Percentiles rank a stretch among this genome's conserved stretches.
phyloP scores from a whole-genome alignment of 2,797 vertebrate genomes.

The Diceros bicornis region DNA sequence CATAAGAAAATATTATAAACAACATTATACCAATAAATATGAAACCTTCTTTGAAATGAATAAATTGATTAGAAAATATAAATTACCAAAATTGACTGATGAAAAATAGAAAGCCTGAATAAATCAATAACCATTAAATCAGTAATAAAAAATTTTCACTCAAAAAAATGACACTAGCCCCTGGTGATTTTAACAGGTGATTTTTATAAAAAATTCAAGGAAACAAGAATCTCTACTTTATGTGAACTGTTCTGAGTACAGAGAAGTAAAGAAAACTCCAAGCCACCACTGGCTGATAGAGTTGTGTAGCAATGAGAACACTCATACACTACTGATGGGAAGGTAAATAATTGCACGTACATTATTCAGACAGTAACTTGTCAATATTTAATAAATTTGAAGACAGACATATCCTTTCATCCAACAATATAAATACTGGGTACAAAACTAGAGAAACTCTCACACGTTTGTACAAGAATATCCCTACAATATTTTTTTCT shows the following conservation, averaged over 20 bases:
- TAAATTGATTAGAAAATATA: not conserved
- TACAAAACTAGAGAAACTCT: not conserved
- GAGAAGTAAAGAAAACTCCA: not conserved
- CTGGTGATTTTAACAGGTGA: not conserved
- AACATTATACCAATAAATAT: not conserved
- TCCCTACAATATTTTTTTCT: not conserved
- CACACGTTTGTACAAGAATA: not conserved
- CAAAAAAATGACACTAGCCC: not conserved
- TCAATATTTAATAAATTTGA: not conserved
- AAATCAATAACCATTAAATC: conserved; percentile 27
- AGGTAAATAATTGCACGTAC: not conserved
- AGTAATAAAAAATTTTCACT: not conserved
- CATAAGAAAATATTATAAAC: conserved; percentile 2
- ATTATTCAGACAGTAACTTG: conserved; percentile 2
- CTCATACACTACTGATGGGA: not conserved
- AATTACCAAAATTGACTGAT: not conserved
- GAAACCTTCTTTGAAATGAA: not conserved
- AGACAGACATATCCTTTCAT: not conserved
- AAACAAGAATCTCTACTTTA: not conserved
- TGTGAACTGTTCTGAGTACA: not conserved
- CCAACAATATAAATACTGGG: not conserved
- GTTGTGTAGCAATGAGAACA: not conserved
- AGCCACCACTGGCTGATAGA: not conserved
- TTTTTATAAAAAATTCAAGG: not conserved
- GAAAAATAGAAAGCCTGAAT: not conserved